These are phyloP conservation scores for Platycercus adscitus DNA, from an alignment of 2,113 vertebrate genomes.

Conservation along the genomic window DNA sequence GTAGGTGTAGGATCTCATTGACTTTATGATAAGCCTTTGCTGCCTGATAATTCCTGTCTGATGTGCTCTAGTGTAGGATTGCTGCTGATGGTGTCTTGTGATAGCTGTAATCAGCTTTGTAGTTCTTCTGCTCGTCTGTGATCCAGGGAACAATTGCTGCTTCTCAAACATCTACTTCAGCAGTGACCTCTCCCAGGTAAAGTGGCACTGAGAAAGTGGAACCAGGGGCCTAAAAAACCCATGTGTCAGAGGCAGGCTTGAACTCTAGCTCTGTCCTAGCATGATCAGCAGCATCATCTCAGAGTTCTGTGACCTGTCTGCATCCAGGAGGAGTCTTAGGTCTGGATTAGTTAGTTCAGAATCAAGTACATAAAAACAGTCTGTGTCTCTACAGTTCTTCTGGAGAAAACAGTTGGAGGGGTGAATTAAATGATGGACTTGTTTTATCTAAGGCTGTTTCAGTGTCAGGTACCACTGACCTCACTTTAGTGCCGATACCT, in stretches of 20 bases:
- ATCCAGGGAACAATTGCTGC: background rate
- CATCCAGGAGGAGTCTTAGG: background rate
- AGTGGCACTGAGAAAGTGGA: background rate
- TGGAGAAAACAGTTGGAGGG: background rate
- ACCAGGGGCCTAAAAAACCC: background rate
- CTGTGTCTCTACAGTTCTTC: background rate
- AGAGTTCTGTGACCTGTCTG: background rate
- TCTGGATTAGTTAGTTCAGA: background rate
- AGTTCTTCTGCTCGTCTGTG: background rate
- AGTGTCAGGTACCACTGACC: background rate
- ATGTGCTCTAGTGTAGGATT: background rate
- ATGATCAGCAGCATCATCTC: background rate
- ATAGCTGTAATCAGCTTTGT: background rate
- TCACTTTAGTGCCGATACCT: background rate
- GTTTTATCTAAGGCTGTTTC: background rate
- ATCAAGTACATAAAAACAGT: fast-evolving
- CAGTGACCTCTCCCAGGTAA: background rate
- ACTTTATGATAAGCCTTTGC: background rate
- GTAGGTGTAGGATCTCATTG: background rate
- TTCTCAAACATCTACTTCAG: background rate
- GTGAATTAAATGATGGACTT: background rate
- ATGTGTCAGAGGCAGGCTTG: background rate
- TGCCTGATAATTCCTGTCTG: slow-evolving; percentile 15
- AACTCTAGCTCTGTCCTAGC: background rate
- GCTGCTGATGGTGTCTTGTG: slow-evolving; percentile 19